Conservation (phyloP, 1,140 invertebrate species). For the Magallana ariakensis region DNA sequence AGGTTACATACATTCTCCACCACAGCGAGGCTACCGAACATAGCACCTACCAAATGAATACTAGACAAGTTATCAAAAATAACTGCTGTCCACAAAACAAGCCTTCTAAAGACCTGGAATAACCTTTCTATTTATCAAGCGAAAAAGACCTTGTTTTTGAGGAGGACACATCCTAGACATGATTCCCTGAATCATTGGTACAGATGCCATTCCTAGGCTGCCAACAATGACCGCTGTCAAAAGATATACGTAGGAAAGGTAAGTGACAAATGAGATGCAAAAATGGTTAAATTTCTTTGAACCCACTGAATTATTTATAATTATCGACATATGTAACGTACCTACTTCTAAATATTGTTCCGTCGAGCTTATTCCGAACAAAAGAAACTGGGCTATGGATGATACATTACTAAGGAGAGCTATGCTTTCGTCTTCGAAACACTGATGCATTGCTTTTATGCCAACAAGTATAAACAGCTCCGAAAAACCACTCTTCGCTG, state of each 20-base stretch:
- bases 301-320: too few relatives aligned
- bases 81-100: too few relatives aligned
- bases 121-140: too few relatives aligned
- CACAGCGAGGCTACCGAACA: conserved; percentile 40
- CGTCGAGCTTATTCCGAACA: neutral
- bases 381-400: neutral
- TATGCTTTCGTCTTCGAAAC: conserved; percentile 4
- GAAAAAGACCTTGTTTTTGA: conserved; percentile 43
- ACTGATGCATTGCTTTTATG: neutral
- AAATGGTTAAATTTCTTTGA: too few relatives aligned
- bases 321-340: neutral
- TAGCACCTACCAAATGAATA: neutral
- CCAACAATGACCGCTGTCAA: conserved; percentile 37
- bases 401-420: conserved; percentile 18
- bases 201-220: neutral
- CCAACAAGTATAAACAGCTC: neutral
- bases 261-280: too few relatives aligned
- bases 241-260: neutral
- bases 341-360: neutral
- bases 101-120: too few relatives aligned
- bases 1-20: conserved; percentile 41
- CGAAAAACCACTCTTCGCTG: neutral
- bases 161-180: conserved; percentile 46
- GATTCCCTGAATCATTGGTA: conserved; percentile 36
- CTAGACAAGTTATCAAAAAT: too few relatives aligned